Percentiles rank a stretch among this genome's conserved stretches.
Conservation (phyloP, 2,888 invertebrate genomes). For the Anoplius nigerrimus region DNA sequence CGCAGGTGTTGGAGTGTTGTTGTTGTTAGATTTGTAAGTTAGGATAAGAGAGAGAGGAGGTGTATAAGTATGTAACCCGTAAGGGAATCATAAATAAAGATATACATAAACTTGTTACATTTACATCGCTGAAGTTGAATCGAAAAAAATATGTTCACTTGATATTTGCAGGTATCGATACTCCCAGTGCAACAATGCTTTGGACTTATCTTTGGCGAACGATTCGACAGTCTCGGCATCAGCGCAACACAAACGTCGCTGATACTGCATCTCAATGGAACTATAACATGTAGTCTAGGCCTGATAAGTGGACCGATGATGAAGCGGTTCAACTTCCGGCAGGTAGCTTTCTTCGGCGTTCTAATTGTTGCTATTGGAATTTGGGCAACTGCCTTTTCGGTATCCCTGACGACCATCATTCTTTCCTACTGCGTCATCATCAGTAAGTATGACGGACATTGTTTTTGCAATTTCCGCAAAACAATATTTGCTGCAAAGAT, state of each 20-base stretch:
- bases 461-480: not conserved
- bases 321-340: conserved; percentile 70
- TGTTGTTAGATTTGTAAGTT: too few species aligned
- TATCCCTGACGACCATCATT: conserved; percentile 69
- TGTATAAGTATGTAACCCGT: too few species aligned
- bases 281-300: conserved; percentile 72
- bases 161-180: conserved; percentile 67
- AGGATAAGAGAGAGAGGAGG: too few species aligned
- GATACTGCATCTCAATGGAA: conserved; percentile 73
- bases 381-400: conserved; percentile 69
- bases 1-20: too few species aligned
- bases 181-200: conserved; percentile 74
- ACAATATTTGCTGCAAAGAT: too few species aligned
- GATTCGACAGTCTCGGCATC: conserved; percentile 69
- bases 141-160: too few species aligned
- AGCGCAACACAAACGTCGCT: conserved; percentile 73
- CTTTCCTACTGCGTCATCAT: conserved; percentile 65
- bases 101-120: too few species aligned
- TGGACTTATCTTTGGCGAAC: conserved; percentile 73
- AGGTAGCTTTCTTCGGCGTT: conserved; percentile 69
- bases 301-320: conserved; percentile 74
- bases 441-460: conserved; percentile 47
- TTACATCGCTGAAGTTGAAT: too few species aligned
- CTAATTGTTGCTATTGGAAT: conserved; percentile 68
- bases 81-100: too few species aligned